A percentile compares a stretch with the other conserved stretches of the same genome.
These are phyloP conservation scores for Neoaliturus tenellus DNA, from an alignment of 2,888 invertebrate genomes.

Conservation along the genomic window DNA sequence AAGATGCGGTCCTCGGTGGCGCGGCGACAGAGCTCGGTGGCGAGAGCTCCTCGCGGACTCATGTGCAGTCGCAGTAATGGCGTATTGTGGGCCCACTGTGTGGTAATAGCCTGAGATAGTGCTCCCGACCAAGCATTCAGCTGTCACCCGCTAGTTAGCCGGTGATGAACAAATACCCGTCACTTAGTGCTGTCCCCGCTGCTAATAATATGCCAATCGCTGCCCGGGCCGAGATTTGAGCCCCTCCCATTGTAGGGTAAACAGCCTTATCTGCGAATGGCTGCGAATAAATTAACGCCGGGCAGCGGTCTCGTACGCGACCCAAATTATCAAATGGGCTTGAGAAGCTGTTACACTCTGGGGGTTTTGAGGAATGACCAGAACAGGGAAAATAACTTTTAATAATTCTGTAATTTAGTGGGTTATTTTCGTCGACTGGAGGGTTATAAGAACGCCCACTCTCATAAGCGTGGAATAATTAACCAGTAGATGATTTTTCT, in stretches of 20 bases:
- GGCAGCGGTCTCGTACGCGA: neutral
- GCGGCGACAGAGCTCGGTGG: neutral
- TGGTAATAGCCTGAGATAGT: slow-evolving; percentile 42
- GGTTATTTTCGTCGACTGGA: no score
- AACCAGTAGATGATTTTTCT: no score
- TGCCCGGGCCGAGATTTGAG: slow-evolving; percentile 26
- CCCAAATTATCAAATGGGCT: neutral
- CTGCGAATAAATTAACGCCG: slow-evolving; percentile 6
- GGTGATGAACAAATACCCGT: slow-evolving; percentile 50
- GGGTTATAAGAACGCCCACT: no score
- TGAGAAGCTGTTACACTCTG: no score
- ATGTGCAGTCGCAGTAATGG: slow-evolving; percentile 12
- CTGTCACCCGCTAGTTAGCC: slow-evolving; percentile 44
- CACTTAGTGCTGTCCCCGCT: slow-evolving; percentile 40
- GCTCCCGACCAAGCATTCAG: slow-evolving; percentile 29
- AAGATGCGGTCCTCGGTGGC: neutral
- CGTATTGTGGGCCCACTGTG: slow-evolving; percentile 33
- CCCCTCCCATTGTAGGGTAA: slow-evolving; percentile 40
- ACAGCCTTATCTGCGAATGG: slow-evolving; percentile 10
- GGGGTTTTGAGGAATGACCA: no score
- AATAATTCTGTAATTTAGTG: no score
- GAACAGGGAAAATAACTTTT: no score
- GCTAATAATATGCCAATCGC: slow-evolving; percentile 41
- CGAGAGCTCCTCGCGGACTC: neutral
- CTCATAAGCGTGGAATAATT: no score